A percentile compares a stretch with the other conserved stretches of the same genome.
phyloP scores from a whole-genome alignment of 1,140 invertebrate genomes.

The Paralvinella palmiformis region DNA sequence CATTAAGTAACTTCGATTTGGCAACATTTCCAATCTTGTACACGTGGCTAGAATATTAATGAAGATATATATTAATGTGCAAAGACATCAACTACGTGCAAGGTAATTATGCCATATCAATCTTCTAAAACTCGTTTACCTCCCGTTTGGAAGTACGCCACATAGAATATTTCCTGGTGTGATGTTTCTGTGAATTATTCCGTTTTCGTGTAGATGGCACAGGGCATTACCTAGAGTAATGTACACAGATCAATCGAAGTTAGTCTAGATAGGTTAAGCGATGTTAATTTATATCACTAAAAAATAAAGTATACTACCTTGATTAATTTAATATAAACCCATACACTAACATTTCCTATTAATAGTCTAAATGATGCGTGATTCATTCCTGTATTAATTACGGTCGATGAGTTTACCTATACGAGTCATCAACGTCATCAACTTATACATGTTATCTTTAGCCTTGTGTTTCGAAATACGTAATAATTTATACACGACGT shows the following conservation, averaged over 20 bases:
- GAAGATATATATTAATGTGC: neutral
- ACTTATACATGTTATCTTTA: too few species aligned
- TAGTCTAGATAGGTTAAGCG: too few species aligned
- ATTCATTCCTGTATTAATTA: too few species aligned
- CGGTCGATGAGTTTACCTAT: too few species aligned
- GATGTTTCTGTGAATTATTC: conserved; percentile 90
- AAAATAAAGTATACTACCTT: neutral
- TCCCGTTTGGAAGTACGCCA: conserved; percentile 85
- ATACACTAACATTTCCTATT: neutral
- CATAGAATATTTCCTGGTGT: conserved; percentile 99
- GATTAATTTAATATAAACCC: neutral
- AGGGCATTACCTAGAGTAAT: conserved; percentile 75
- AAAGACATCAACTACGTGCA: neutral
- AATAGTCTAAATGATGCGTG: neutral
- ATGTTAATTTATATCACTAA: neutral
- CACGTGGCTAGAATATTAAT: neutral
- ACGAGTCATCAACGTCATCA: too few species aligned
- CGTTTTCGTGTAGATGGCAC: conserved; percentile 80
- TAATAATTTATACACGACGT: too few species aligned
- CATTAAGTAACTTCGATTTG: conserved; percentile 78
- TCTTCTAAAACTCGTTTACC: conserved; percentile 28
- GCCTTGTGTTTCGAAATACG: too few species aligned
- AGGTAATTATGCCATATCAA: neutral
- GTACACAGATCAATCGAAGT: too few species aligned
- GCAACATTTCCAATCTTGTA: conserved; percentile 98